Conservation (phyloP, 2,113 vertebrate genomes). For the Capreolus pygargus region DNA sequence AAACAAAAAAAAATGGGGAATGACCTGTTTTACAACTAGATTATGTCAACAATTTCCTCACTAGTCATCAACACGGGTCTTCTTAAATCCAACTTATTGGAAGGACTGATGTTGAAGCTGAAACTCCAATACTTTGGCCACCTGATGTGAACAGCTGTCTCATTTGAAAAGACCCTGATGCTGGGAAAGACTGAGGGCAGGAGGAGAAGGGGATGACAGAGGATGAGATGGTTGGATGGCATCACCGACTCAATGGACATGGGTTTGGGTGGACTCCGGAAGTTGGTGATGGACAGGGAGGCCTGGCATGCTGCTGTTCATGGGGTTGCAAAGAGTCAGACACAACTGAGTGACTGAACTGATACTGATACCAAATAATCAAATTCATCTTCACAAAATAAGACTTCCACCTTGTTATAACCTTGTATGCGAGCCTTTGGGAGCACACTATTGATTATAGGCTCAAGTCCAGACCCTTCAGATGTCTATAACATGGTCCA, state of each 20-base stretch:
- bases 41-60: background rate
- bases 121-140: background rate
- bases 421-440: background rate
- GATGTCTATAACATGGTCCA: background rate
- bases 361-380: background rate
- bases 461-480: background rate
- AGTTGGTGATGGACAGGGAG: background rate
- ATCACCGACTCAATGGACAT: background rate
- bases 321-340: background rate
- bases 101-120: background rate
- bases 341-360: background rate
- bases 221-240: background rate
- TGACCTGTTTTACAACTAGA: background rate
- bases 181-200: background rate
- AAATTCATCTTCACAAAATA: slow-evolving; percentile 3
- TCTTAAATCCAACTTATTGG: background rate
- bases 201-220: background rate
- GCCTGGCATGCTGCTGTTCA: background rate
- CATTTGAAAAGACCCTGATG: background rate
- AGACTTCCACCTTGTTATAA: background rate
- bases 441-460: background rate
- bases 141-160: background rate
- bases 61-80: background rate
- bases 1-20: background rate
- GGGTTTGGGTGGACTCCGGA: background rate